Base-by-base conservation (phyloP, 1,140 invertebrate species). In the Brachionus koreanus region DNA sequence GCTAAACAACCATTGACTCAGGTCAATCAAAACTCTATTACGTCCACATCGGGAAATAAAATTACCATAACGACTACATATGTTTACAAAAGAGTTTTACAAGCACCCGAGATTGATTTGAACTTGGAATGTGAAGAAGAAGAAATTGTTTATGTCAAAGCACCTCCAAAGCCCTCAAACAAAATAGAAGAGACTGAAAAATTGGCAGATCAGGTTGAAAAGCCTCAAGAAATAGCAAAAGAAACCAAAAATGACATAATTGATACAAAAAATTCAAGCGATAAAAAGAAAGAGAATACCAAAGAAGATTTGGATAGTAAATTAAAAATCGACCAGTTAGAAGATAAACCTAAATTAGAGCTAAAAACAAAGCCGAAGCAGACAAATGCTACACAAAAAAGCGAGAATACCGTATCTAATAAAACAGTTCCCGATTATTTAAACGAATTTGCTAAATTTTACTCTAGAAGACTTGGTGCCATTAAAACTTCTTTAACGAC, bases 61-160 rank as follows among this genome's bases (percentile, higher is more conserved):
- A 57, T 79, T 7, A 79, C 76, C 16, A 65, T 79, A 23, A 79
- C 76, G 3, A 79, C 76, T 3, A 79, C 76, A 9, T 79, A 79
- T 79, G 76, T 79, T 29, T 79, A 79, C 19, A 79, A 79, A 16
- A 12, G 76, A 3, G 61, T 79, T 25, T 19, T 39, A 61, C 76
- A 79, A 49, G 33, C 35, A 19, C 76, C 76, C 35, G 76, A 79
- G 33, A 79, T 79, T 13, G 76, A 79, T 61, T 43, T 79, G 23
- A 42, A 79, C 12, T 23, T 79, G 12, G 76, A 79, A 35, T 79
- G 76, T 33, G 76, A 79, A 13, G 76, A 79, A 61, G 76, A 79
- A 37, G 76, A 79, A 43, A 23, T 79, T 23, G 49, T 79, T 5
- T 79, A 79, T 43, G 33, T 79, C 0, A 57, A 65, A 79, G 49